These are phyloP conservation scores for Molothrus ater DNA, from an alignment of 2,797 vertebrate species.

Conservation along the genomic window DNA sequence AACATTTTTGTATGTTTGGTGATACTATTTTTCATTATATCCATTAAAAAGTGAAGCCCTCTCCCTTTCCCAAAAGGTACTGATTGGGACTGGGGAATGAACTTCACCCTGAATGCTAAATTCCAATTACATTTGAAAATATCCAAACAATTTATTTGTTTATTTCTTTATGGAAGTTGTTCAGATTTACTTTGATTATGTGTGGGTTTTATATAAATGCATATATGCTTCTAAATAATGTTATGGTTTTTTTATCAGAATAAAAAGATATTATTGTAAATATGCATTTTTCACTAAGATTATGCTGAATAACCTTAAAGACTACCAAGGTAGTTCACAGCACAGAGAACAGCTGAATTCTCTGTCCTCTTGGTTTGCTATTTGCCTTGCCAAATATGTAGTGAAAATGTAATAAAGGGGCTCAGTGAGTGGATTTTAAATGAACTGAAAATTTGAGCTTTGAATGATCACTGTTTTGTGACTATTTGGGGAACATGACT, in stretches of 20 bases:
- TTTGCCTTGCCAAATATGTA: conserved; percentile 18
- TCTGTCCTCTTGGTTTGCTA: background rate
- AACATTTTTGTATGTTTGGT: background rate
- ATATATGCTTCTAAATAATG: background rate
- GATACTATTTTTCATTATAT: background rate
- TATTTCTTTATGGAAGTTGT: background rate
- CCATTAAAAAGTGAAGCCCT: background rate
- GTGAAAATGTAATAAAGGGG: conserved; percentile 40
- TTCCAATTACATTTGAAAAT: background rate
- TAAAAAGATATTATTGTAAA: background rate
- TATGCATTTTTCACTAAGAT: background rate
- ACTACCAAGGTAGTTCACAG: background rate
- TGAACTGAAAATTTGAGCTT: conserved; percentile 72
- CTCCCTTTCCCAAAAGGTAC: background rate
- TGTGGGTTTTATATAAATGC: background rate
- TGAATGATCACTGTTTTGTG: conserved; percentile 70
- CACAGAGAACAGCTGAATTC: background rate
- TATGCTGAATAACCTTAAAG: background rate
- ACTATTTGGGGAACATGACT: conserved; percentile 62
- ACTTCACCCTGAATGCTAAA: background rate
- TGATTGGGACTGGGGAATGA: background rate
- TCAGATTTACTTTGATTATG: background rate
- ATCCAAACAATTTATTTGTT: background rate
- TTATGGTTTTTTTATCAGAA: background rate
- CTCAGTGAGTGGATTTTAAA: conserved; percentile 49